Evolutionary conservation across 2,797 vertebrate species (phyloP).

Genomic region (Peromyscus melanophrys): DNA sequence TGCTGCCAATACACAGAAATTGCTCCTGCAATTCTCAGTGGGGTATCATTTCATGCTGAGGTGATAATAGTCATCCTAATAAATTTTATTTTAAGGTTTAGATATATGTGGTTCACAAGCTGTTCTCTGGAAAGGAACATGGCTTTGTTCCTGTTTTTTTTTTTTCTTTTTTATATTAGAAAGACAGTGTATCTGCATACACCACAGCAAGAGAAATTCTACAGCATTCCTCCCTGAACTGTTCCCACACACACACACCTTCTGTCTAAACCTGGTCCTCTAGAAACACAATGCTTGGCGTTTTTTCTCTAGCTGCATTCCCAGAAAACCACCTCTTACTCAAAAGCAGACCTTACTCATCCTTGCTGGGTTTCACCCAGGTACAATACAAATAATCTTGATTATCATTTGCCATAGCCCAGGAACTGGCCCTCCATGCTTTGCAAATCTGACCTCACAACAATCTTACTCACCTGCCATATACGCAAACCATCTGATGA

Average conservation of each 20-base stretch:
- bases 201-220: neutral
- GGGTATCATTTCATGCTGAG: slow-evolving; percentile 38
- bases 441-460: neutral
- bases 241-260: neutral
- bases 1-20: neutral
- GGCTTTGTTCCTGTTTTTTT: neutral
- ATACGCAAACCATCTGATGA: neutral
- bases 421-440: neutral
- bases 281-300: neutral
- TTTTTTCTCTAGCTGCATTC: neutral
- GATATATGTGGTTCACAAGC: slow-evolving; percentile 29
- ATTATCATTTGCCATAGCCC: neutral
- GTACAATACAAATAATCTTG: slow-evolving; percentile 33
- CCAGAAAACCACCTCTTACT: neutral
- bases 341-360: slow-evolving; percentile 20
- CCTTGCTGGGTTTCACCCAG: neutral
- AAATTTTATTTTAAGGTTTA: slow-evolving; percentile 67
- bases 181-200: neutral
- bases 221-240: slow-evolving; percentile 3
- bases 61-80: slow-evolving; percentile 53
- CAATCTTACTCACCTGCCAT: neutral
- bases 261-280: neutral
- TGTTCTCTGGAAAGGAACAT: slow-evolving; percentile 42
- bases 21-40: neutral
- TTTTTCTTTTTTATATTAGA: neutral